Evolutionary conservation across 2,888 invertebrate species (phyloP), one percentile per base, ranked within the genome.

Genomic region (Caenorhabditis sp.): DNA sequence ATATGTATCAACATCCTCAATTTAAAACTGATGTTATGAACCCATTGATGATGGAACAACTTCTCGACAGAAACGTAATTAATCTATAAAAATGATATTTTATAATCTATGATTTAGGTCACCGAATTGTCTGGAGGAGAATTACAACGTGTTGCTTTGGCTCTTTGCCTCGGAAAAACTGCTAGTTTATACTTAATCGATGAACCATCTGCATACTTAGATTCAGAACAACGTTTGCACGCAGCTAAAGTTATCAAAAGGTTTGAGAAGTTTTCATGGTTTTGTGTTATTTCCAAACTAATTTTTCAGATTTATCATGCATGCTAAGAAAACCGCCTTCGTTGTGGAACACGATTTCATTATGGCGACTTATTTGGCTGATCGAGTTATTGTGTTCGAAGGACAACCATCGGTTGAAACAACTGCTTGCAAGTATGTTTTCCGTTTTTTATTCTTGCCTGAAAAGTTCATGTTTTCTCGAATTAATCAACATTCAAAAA

Each of bases 341-440:
- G 93, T 99, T 20, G 99, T 99, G 1, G 99, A 99, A 92, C 99
- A 99, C 92, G 97, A 99, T 91, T 99, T 99, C 89, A 99, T 99
- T 81, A 99, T 99, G 99, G 97, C 97, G 20, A 99, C 99, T 0
- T 99, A 99, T 89, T 91, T 99, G 76, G 85, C 91, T 96, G 99
- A 99, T 89, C 92, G 97, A 54, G 99, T 99, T 2, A 96, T 99
- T 81, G 97, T 99, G 59, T 97, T 99, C 89, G 97, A 97, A 88
- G 99, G 99, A 59, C 90, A 90, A 54, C 97, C 99, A 0, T 96
- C 97, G 0, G 91, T 95, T 0, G 89, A 92, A 70, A 95, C 97
- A 1, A 92, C 91, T 0, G 99, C 99, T 0, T 94, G 94, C 88
- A 91, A 93, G 83, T 90, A 77, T 87, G 87, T 43, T 43, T 7